Evolutionary conservation across 1,140 invertebrate genomes (phyloP), one percentile per base, ranked within the genome.

Genomic region (Dysdera silvatica): DNA sequence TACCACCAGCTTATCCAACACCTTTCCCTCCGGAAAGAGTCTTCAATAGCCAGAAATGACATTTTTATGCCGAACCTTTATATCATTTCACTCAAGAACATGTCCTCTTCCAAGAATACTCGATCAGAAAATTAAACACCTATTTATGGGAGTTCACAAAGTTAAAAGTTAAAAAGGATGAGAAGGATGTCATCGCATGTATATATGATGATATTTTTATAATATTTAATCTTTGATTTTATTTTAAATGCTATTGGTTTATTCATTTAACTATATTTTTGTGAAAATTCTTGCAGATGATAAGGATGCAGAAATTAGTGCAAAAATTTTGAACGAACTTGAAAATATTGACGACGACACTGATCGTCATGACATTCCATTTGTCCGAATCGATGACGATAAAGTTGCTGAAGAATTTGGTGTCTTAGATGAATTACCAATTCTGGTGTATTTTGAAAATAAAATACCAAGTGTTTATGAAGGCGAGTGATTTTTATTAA

Each of bases 291-390:
- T 56, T 61, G 7, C 51, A 72, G 77, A 78, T 67, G 75, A 77
- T 57, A 68, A 67, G 23, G 71, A 77, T 35, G 68, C 71, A 32
- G 62, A 56, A 28, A 65, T 71, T 26, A 73, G 69, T 20, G 62
- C 66, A 29, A 47, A 68, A 40, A 67, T 74, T 18, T 64, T 78
- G 28, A 66, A 62, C 51, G 72, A 76, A 53, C 45, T 78, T 45
- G 77, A 78, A 68, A 76, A 78, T 57, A 78, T 78, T 61, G 73
- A 74, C 53, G 72, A 74, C 58, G 73, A 74, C 32, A 61, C 66
- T 26, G 73, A 74, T 55, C 59, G 67, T 5, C 59, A 70, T 48
- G 70, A 57, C 10, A 73, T 74, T 48, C 68, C 68, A 16, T 72
- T 74, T 57, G 71, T 74, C 7, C 71, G 72, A 40, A 74, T 74